Evolutionary conservation across 37 sponge, comb jelly and placozoan genomes (phyloP).

Genomic region (Cladorhizidae sp.): DNA sequence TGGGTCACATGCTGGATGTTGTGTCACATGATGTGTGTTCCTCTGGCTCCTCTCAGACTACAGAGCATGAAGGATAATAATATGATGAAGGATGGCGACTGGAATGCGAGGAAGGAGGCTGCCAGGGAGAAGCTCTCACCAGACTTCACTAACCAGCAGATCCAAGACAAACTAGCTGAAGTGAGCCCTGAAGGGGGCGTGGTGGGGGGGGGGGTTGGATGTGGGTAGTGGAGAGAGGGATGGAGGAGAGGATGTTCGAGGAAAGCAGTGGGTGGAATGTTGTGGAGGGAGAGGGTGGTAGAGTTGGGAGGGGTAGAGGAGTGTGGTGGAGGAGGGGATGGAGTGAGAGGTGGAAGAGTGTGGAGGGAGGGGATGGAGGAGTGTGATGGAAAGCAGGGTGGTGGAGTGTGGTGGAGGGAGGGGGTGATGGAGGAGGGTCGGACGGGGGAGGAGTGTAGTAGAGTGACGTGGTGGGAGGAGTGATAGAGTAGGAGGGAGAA

Average conservation of each 20-base stretch:
- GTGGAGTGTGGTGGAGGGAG: too few species aligned
- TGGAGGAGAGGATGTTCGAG: neutral
- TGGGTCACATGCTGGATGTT: too few species aligned
- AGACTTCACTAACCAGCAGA: conserved; percentile 28
- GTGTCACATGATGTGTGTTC: too few species aligned
- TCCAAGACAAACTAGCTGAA: conserved; percentile 26
- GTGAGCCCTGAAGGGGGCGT: neutral
- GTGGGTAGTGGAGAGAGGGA: too few species aligned
- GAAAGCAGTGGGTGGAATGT: neutral
- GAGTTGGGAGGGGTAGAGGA: too few species aligned
- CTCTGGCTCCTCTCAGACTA: conserved; percentile 10
- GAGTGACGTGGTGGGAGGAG: neutral
- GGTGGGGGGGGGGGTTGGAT: neutral
- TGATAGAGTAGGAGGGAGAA: neutral
- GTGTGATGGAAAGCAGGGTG: too few species aligned
- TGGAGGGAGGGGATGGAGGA: too few species aligned
- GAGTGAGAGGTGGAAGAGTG: too few species aligned
- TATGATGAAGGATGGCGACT: conserved; percentile 17
- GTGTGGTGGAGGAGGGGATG: too few species aligned
- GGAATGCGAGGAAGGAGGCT: conserved; percentile 22
- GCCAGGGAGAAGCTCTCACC: conserved; percentile 32
- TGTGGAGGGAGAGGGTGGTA: too few species aligned
- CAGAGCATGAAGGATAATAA: conserved; percentile 38
- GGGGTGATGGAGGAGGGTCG: too few species aligned
- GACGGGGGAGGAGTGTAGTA: too few species aligned